Percentiles rank a stretch among this genome's conserved stretches.
phyloP scores from a whole-genome alignment of 2,888 invertebrate species.

The Arctia plantaginis region DNA sequence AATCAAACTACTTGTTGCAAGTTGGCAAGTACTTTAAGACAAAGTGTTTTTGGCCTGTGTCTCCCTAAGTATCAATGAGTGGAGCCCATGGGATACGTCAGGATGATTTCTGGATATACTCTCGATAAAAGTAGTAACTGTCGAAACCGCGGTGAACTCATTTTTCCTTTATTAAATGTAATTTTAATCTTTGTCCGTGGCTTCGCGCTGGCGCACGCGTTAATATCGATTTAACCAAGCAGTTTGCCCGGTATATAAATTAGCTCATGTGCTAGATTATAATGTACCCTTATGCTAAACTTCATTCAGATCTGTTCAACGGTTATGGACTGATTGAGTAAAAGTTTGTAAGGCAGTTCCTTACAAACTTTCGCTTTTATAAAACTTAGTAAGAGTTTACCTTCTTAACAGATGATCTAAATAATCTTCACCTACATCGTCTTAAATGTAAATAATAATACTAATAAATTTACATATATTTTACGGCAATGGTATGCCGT shows the following conservation, averaged over 20 bases:
- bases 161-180: neutral
- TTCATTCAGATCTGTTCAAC: too few species aligned
- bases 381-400: neutral
- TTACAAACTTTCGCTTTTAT: neutral
- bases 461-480: constrained; percentile 14
- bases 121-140: neutral
- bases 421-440: neutral
- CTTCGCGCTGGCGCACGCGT: too few species aligned
- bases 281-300: too few species aligned
- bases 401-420: neutral
- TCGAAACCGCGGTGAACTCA: neutral
- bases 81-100: neutral
- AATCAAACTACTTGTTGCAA: neutral
- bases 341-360: too few species aligned
- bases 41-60: neutral
- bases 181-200: neutral
- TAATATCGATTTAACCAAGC: neutral
- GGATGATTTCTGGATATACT: neutral
- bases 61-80: neutral
- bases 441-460: neutral
- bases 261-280: too few species aligned
- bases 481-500: constrained; percentile 12
- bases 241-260: neutral
- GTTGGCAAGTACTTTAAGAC: neutral
- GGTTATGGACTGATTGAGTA: too few species aligned